Evolutionary conservation across 2,888 invertebrate genomes (phyloP), one percentile per base, ranked within the genome.

Genomic region (Netelia fuscicornis): DNA sequence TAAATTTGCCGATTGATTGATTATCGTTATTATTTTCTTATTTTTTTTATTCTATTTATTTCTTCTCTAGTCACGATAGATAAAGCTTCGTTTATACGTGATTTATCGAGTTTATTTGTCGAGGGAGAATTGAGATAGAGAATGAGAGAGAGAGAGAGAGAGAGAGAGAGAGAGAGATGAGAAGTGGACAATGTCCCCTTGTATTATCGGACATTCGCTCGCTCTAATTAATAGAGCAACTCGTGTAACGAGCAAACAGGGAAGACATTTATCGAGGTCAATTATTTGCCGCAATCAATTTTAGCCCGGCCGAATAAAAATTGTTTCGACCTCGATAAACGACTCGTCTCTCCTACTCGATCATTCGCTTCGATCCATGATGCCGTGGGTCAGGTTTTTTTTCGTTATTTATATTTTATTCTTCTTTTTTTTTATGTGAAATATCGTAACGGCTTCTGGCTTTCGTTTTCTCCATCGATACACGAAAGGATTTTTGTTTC

Each of bases 181-280:
- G 20, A n/a, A 67, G 68, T 77, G 67, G 68, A 68, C 60, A 60
- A 77, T 68, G 68, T 77, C 67, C 30, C 23, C 37, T 80, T 25
- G 30, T 17, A 68, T 81, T 84, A 84, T 84, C 77, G 74, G 74
- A 37, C 67, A 77, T 72, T 81, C 48, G 81, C 76, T 81, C 42
- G 81, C 25, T 84, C 56, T 68, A 84, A 81, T 84, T 84, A 68
- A 77, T 48, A 67, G 70, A 74, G 71, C 72, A 54, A 65, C 13
- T 13, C 13, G 13, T 65, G 64, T 20, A n/a, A 17, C 54, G 10
- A 30, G 48, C 13, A 37, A 13, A 30, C 42, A 48, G 81, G 68
- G 62, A 62, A 62, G 48, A 23, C 17, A 30, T 74, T 77, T 71
- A 84, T 81, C 77, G 72, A 72, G 81, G 84, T 77, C 68, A 84